phyloP scores from a whole-genome alignment of 2,113 vertebrate species.

The Pampusana beccarii region DNA sequence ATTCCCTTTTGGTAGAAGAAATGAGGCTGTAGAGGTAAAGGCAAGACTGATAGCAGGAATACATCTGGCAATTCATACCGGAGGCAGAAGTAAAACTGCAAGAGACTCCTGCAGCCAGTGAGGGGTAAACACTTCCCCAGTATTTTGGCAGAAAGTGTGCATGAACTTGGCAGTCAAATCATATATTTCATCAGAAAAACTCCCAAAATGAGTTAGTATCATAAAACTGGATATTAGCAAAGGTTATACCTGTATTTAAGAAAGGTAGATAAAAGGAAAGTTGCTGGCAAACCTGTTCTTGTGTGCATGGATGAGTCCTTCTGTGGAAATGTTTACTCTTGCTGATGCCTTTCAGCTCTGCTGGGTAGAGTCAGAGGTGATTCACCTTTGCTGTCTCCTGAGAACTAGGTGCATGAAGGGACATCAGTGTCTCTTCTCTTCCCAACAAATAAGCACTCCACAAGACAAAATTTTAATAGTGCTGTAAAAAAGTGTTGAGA shows the following conservation, averaged over 20 bases:
- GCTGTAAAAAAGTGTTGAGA: constrained; percentile 9
- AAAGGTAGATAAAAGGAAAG: neutral
- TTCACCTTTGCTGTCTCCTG: neutral
- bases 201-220: neutral
- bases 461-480: neutral
- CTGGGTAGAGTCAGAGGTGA: neutral
- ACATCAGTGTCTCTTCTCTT: neutral
- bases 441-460: neutral
- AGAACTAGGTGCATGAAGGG: neutral
- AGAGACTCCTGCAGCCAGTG: neutral
- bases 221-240: neutral
- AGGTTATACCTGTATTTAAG: neutral
- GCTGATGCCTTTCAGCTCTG: neutral
- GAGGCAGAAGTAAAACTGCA: neutral
- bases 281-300: neutral
- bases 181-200: neutral
- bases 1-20: neutral
- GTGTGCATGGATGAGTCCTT: neutral
- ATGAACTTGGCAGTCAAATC: neutral
- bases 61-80: neutral
- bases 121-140: neutral
- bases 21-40: neutral
- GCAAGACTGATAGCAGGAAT: neutral
- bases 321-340: neutral
- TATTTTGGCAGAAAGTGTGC: neutral